These are phyloP conservation scores for cat (Felis catus) DNA, from an alignment of 2,113 vertebrate genomes.

Conservation along the genomic window F.catus_Fca126_mat1.0 CM031417.1:94572501-94573000, in stretches of 20 bases:
- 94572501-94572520: not conserved
- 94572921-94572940: not conserved
- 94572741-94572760: not conserved
- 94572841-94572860: not conserved
- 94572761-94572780: not conserved
- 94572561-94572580: not conserved
- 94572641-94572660: not conserved
- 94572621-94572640: conserved; percentile 23
- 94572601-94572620: not conserved
- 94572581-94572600: conserved; percentile 27
- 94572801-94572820: not conserved
- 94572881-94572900: not conserved
- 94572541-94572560: conserved; percentile 16
- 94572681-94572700: not conserved
- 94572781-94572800: not conserved
- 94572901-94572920: not conserved
- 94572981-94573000: no score
- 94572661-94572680: conserved; percentile 40
- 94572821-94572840: not conserved
- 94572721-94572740: conserved; percentile 22
- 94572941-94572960: no score
- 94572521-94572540: not conserved
- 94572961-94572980: no score
- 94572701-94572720: not conserved
- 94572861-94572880: not conserved